Percentiles rank a stretch among this genome's conserved stretches.
Evolutionary conservation across 2,888 invertebrate species (phyloP).

Genomic region (Sinotaia quadrata): DNA sequence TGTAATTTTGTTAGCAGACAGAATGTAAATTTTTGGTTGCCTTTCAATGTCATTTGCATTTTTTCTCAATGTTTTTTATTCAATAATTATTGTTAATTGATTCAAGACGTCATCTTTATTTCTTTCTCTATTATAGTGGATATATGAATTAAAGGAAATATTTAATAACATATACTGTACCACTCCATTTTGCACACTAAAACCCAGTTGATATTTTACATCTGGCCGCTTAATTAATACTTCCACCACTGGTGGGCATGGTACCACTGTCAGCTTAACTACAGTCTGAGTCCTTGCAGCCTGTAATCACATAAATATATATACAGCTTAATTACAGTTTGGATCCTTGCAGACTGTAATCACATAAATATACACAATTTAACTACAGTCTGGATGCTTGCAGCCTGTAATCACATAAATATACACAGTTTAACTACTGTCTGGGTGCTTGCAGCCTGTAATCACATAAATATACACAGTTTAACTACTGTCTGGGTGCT

Average conservation of each 20-base stretch:
- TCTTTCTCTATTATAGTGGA: no score
- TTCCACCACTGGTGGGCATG: constrained; percentile 99
- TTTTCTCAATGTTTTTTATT: no score
- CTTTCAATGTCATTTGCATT: no score
- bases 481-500: constrained; percentile 99
- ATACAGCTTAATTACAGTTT: constrained; percentile 98
- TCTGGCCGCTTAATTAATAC: constrained; percentile 99
- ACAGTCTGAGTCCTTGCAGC: constrained; percentile 96
- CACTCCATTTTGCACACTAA: constrained; percentile 99
- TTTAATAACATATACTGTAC: constrained; percentile 75
- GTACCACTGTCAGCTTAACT: constrained; percentile 98
- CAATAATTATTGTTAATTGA: no score
- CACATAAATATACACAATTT: constrained; percentile 81
- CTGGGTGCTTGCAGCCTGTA: constrained; percentile 89
- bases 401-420: no score
- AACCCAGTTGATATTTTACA: constrained; percentile 99
- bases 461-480: constrained; percentile 75
- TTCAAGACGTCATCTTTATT: no score
- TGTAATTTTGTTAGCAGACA: no score
- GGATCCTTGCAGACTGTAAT: constrained; percentile 86
- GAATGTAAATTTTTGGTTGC: no score
- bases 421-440: constrained; percentile 98
- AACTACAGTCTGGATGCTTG: constrained; percentile 98
- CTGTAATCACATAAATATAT: constrained; percentile 72
- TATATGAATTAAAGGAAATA: no score